Conservation (phyloP, 2,113 vertebrate species). For the Noctilio leporinus region DNA sequence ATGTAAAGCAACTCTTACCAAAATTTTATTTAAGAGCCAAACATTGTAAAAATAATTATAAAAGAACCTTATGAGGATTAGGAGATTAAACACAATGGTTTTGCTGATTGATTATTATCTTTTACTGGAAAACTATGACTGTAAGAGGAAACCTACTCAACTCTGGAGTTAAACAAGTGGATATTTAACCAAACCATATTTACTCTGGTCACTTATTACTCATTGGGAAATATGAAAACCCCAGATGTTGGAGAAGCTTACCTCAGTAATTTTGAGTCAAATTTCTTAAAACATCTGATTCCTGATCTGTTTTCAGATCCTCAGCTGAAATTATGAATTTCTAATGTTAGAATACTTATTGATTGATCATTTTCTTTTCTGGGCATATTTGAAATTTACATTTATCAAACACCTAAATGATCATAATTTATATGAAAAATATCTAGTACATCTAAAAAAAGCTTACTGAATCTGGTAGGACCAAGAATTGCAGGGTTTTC, state of each 20-base stretch:
- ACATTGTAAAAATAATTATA: conserved; percentile 50
- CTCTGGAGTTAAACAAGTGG: not conserved
- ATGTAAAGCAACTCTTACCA: conserved; percentile 53
- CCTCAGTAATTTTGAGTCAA: not conserved
- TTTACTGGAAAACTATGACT: not conserved
- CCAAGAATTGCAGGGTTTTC: not conserved
- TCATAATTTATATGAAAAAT: not conserved
- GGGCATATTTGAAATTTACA: not conserved
- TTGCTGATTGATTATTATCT: conserved; percentile 11
- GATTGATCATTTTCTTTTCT: not conserved
- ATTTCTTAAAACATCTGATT: not conserved
- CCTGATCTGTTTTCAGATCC: not conserved
- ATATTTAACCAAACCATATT: not conserved
- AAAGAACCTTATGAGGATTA: conserved; percentile 42
- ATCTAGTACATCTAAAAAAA: not conserved
- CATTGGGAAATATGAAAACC: not conserved
- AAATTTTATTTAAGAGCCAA: conserved; percentile 43
- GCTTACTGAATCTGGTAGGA: not conserved
- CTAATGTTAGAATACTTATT: not conserved
- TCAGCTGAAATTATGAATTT: not conserved
- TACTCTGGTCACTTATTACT: not conserved
- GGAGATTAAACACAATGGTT: conserved; percentile 29
- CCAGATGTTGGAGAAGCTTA: not conserved
- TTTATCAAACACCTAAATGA: not conserved
- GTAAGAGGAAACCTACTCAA: not conserved